Percentiles rank a stretch among this genome's conserved stretches.
These are phyloP conservation scores for Mongoloraphidia duomilia DNA, from an alignment of 2,888 invertebrate species.

Conservation along the genomic window DNA sequence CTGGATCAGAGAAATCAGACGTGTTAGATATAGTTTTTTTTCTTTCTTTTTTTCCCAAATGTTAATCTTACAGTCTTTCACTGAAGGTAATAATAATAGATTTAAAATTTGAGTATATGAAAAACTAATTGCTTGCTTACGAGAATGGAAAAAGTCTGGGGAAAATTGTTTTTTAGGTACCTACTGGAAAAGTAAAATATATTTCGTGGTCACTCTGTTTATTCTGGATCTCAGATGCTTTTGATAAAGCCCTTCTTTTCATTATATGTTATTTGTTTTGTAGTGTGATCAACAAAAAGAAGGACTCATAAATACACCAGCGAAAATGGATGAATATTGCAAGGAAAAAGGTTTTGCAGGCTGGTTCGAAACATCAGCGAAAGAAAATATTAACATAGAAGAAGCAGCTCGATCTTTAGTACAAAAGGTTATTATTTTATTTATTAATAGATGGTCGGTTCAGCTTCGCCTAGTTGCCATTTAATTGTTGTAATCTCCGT, in stretches of 20 bases:
- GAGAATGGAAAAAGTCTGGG: background rate
- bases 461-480: background rate
- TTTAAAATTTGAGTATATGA: too few species aligned
- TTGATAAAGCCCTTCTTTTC: background rate
- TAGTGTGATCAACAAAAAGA: conserved; percentile 87
- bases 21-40: too few species aligned
- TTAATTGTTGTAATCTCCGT: conserved; percentile 2
- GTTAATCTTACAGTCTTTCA: too few species aligned
- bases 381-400: conserved; percentile 91
- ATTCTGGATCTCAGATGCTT: background rate
- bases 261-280: conserved; percentile 16
- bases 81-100: too few species aligned
- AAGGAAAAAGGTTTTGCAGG: conserved; percentile 83
- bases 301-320: conserved; percentile 64
- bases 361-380: conserved; percentile 95
- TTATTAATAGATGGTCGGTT: background rate
- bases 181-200: too few species aligned
- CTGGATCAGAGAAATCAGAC: too few species aligned
- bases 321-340: conserved; percentile 88
- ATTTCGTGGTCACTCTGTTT: too few species aligned
- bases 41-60: too few species aligned
- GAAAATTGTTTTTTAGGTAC: too few species aligned
- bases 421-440: conserved; percentile 51
- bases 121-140: too few species aligned
- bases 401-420: conserved; percentile 87